Conservation (phyloP, 2,888 invertebrate species). For the Ferdinandea cuprea region DNA sequence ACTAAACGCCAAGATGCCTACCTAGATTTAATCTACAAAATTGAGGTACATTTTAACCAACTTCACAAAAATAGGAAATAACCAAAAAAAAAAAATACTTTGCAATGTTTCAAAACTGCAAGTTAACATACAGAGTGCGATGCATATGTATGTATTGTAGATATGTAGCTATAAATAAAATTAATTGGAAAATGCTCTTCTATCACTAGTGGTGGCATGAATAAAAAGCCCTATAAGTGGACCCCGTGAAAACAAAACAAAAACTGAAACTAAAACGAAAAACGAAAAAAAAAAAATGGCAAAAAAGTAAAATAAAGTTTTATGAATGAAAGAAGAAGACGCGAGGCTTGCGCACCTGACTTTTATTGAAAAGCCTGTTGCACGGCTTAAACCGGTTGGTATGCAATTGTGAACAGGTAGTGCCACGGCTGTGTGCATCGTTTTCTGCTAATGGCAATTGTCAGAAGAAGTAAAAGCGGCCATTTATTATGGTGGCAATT, state of each 20-base stretch:
- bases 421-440: constrained; percentile 52
- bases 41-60: no score
- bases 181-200: constrained; percentile 30
- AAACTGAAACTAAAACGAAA: not conserved
- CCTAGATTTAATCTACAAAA: no score
- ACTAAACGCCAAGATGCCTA: no score
- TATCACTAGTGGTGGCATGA: constrained; percentile 8
- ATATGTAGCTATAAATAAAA: not conserved
- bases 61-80: no score
- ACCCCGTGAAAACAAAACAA: not conserved
- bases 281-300: constrained; percentile 7
- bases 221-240: constrained; percentile 27
- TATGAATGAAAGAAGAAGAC: constrained; percentile 72
- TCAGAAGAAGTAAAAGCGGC: constrained; percentile 70
- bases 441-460: constrained; percentile 71
- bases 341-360: constrained; percentile 72
- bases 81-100: no score
- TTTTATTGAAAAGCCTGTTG: constrained; percentile 72
- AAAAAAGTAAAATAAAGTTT: constrained; percentile 44
- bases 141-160: not conserved
- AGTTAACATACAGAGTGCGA: no score
- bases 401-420: constrained; percentile 64
- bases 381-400: constrained; percentile 62
- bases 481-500: constrained; percentile 72
- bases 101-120: no score